Conservation (phyloP, 2,113 vertebrate species). For the Oncorhynchus clarkii region DNA sequence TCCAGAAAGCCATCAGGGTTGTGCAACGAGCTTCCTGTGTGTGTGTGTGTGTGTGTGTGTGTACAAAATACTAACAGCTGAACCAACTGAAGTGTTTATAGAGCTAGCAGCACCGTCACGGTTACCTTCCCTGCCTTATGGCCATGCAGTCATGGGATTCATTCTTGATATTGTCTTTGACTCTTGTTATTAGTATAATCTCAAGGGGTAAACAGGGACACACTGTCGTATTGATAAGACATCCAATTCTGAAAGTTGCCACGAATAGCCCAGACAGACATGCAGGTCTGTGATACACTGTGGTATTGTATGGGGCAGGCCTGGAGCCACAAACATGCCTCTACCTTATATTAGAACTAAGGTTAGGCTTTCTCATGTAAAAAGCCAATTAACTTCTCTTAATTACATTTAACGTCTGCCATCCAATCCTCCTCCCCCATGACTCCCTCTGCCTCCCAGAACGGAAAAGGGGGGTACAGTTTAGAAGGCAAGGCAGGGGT, state of each 20-base stretch:
- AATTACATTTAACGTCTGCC: constrained; percentile 61
- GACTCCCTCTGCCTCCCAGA: constrained; percentile 18
- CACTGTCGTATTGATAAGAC: neutral
- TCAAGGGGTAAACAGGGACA: neutral
- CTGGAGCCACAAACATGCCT: neutral
- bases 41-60: too few species aligned
- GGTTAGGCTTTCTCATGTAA: constrained; percentile 59
- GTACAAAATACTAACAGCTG: too few species aligned
- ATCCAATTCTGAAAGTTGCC: neutral
- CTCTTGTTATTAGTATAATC: neutral
- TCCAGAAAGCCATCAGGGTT: too few species aligned
- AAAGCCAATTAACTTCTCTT: constrained; percentile 68
- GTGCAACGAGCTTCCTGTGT: too few species aligned
- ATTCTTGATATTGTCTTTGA: neutral
- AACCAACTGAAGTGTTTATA: neutral
- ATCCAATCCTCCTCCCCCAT: constrained; percentile 50
- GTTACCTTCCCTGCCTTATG: neutral
- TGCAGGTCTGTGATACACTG: neutral
- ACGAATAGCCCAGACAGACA: neutral
- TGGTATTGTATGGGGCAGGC: too few species aligned
- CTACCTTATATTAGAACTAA: constrained; percentile 51
- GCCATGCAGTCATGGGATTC: neutral
- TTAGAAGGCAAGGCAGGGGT: neutral
- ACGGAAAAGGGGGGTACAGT: neutral
- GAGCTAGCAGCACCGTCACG: neutral